phyloP scores from a whole-genome alignment of 1,140 invertebrate species.

The Diorhabda carinulata region DNA sequence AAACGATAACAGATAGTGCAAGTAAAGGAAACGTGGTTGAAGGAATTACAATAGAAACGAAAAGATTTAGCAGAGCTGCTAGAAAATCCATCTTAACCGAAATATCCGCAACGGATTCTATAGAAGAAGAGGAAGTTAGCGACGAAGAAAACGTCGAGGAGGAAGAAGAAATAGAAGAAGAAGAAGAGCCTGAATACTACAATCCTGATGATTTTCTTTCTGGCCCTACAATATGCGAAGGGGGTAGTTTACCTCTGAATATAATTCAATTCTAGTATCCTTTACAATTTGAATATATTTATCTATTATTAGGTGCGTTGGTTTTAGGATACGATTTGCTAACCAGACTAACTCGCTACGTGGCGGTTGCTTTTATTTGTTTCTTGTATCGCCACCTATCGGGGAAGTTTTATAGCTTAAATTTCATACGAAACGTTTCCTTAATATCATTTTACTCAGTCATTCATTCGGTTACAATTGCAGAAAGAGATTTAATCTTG shows the following conservation, averaged over 20 bases:
- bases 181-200: constrained; percentile 34
- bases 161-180: constrained; percentile 30
- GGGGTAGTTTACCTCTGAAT: constrained; percentile 39
- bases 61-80: neutral
- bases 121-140: constrained; percentile 17
- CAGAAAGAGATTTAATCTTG: constrained; percentile 73
- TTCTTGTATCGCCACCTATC: neutral
- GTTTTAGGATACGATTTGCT: neutral
- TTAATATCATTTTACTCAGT: constrained; percentile 47
- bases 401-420: neutral
- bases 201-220: constrained; percentile 42
- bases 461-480: constrained; percentile 87
- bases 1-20: neutral
- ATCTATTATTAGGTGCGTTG: neutral
- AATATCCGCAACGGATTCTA: neutral
- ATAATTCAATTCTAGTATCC: constrained; percentile 47
- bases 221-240: constrained; percentile 35
- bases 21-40: neutral
- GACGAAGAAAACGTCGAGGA: constrained; percentile 25
- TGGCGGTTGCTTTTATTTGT: neutral
- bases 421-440: constrained; percentile 14
- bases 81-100: neutral
- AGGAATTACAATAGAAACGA: neutral
- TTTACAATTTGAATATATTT: constrained; percentile 17
- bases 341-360: neutral